phyloP scores from a whole-genome alignment of 2,113 vertebrate species.

The Oncorhynchus nerka region DNA sequence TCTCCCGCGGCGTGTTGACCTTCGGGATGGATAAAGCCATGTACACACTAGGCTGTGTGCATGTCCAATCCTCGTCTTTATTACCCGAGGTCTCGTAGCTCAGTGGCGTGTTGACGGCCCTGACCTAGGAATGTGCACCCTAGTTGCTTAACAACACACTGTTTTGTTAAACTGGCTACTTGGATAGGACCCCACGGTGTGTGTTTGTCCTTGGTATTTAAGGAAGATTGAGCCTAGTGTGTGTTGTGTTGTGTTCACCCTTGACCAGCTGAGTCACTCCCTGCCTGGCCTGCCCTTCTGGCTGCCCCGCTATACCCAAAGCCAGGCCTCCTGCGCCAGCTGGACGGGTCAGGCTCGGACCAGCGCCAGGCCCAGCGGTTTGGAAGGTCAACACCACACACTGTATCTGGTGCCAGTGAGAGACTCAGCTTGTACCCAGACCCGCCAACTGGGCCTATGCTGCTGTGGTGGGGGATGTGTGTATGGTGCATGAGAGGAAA shows the following conservation, averaged over 20 bases:
- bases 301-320: not conserved
- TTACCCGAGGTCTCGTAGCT: too few species aligned
- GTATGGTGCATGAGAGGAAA: constrained; percentile 8
- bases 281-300: constrained; percentile 16
- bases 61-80: not conserved
- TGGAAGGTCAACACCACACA: constrained; percentile 56
- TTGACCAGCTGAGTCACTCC: constrained; percentile 62
- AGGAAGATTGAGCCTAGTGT: constrained; percentile 1
- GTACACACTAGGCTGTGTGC: not conserved
- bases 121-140: too few species aligned
- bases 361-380: constrained; percentile 53
- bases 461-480: not conserved
- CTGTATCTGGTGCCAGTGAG: constrained; percentile 66
- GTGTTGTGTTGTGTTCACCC: constrained; percentile 37
- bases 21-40: too few species aligned
- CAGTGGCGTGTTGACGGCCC: too few species aligned
- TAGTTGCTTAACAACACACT: not conserved
- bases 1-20: too few species aligned
- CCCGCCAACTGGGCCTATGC: constrained; percentile 4
- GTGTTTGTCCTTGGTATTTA: constrained; percentile 9
- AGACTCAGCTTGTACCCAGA: constrained; percentile 63
- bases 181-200: not conserved
- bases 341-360: constrained; percentile 41
- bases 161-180: constrained; percentile 29
- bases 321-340: constrained; percentile 45